Conservation (phyloP, 2,797 vertebrate species). For the Dipus sagitta region DNA sequence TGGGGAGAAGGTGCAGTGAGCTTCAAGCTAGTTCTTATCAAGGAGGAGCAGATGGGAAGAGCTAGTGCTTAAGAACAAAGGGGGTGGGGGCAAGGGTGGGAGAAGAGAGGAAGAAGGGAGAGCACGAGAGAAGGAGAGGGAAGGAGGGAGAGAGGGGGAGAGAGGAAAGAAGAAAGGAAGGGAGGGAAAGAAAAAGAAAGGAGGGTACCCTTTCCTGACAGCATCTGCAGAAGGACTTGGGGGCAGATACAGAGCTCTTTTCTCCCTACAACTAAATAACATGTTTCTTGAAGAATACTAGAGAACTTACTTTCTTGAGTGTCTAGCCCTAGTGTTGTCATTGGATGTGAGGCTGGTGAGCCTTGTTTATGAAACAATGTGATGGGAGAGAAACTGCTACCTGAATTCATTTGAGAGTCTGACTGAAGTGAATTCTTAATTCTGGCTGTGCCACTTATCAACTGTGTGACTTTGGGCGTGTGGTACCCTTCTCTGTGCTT, state of each 20-base stretch:
- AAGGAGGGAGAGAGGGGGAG: no score
- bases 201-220: background rate
- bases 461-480: background rate
- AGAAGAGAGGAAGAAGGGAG: background rate
- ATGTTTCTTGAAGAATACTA: background rate
- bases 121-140: background rate
- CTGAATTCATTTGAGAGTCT: background rate
- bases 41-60: conserved; percentile 10
- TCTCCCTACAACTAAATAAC: background rate
- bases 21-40: conserved; percentile 51
- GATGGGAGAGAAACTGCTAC: background rate
- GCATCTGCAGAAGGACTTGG: background rate
- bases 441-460: background rate
- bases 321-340: background rate
- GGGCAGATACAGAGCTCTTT: background rate
- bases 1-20: conserved; percentile 28
- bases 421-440: background rate
- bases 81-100: background rate
- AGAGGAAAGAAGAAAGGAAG: no score
- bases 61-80: conserved; percentile 15
- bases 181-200: no score
- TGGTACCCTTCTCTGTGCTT: background rate
- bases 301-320: background rate
- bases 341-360: background rate
- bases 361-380: background rate